Evolutionary conservation across 1,140 invertebrate genomes (phyloP), one percentile per base, ranked within the genome.

Genomic region (Paracyclopina nana): DNA sequence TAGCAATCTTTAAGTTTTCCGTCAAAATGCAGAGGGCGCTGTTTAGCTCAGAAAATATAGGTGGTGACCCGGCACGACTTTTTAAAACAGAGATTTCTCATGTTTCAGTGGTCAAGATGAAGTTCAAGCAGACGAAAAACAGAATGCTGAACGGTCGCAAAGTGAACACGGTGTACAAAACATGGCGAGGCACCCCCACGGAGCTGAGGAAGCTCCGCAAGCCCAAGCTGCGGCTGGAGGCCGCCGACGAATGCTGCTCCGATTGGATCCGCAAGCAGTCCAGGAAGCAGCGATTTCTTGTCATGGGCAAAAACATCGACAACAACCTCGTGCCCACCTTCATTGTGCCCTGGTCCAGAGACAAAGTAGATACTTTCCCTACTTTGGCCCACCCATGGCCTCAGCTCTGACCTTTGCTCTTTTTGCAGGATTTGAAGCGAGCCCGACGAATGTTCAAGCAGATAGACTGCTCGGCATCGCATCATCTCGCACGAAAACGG

Each of bases 221-320:
- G 22, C 45, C 45, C 22, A 14, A 16, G 45, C 14, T 48, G 25
- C 27, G 14, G 30, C 45, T 48, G n/a, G 14, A 14, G 6, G 16
- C 45, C 9, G 6, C 22, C 3, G 45, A 48, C 27, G 16, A 6
- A n/a, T 48, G 45, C 16, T 48, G 45, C 25, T 29, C 25, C 11
- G 28, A 14, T 11, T 28, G 28, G 28, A 27, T 48, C 4, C 16
- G 30, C 2, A 27, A 24, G 14, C 25, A 27, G 14, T 22, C n/a
- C 8, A 49, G 26, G 27, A 29, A 26, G 25, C 18, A 44, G 18
- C 53, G 55, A 6, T 71, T 65, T 55, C 63, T 72, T 22, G 62
- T 72, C 22, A 72, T 73, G 70, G 71, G 70, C 11, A 57, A 60
- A 43, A 59, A 58, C 12, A 25, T 56, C 12, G 62, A 62, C 4